Evolutionary conservation across 2,888 invertebrate genomes (phyloP).

Genomic region (Criorhina ranunculi): DNA sequence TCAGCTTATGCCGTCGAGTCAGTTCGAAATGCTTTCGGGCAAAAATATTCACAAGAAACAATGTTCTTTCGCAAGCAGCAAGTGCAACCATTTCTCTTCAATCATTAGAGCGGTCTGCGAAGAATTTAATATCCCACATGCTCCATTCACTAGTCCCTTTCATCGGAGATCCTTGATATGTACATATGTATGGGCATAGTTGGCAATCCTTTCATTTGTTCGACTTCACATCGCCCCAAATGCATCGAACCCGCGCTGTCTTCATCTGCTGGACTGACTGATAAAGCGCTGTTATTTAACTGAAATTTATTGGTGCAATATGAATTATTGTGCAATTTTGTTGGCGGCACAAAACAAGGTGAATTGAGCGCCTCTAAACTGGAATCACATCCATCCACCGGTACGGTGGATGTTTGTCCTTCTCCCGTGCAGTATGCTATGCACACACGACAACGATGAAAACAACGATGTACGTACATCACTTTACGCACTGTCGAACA

Average conservation of each 20-base stretch:
- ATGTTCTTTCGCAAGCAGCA: constrained; percentile 18
- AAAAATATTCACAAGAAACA: constrained; percentile 7
- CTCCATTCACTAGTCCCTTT: constrained; percentile 8
- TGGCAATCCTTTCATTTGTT: constrained; percentile 15
- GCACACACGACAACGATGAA: neutral
- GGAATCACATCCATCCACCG: constrained; percentile 52
- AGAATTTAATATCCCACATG: constrained; percentile 56
- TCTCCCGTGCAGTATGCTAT: neutral
- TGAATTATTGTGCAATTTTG: constrained; percentile 79
- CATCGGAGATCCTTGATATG: constrained; percentile 4
- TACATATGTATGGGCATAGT: neutral
- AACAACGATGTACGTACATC: constrained; percentile 57
- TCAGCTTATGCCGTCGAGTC: neutral
- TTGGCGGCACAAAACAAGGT: constrained; percentile 75
- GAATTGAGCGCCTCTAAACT: constrained; percentile 56
- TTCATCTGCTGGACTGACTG: constrained; percentile 55
- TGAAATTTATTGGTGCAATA: constrained; percentile 78
- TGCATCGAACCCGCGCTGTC: constrained; percentile 42
- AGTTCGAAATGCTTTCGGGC: constrained; percentile 27
- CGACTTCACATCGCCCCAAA: constrained; percentile 31
- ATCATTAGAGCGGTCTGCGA: constrained; percentile 10
- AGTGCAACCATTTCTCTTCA: constrained; percentile 44
- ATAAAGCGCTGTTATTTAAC: constrained; percentile 73
- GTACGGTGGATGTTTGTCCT: constrained; percentile 39
- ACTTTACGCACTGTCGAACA: constrained; percentile 71